phyloP scores from a whole-genome alignment of 2,888 invertebrate species.

The Nomada fabriciana region DNA sequence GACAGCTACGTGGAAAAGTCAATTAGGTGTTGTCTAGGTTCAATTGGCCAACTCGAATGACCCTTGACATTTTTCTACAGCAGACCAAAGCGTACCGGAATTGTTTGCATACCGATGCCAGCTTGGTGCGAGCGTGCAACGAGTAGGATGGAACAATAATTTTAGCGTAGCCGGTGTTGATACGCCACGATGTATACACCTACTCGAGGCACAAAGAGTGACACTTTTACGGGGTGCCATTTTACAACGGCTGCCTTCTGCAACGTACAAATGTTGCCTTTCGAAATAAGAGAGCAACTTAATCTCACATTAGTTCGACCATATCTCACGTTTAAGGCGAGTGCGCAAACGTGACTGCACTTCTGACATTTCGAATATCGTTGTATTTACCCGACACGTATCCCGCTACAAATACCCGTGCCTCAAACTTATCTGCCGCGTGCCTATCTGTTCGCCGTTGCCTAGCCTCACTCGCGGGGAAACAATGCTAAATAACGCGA shows the following conservation, averaged over 20 bases:
- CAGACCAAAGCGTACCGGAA: neutral
- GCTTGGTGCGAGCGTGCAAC: too few species aligned
- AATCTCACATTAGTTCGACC: conserved; percentile 61
- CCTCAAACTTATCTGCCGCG: conserved; percentile 57
- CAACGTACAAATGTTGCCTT: conserved; percentile 56
- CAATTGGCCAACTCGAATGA: conserved; percentile 21
- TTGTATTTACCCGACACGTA: conserved; percentile 57
- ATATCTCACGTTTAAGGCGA: conserved; percentile 65
- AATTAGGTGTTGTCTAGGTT: conserved; percentile 24
- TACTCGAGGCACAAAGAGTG: neutral
- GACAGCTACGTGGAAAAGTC: conserved; percentile 53
- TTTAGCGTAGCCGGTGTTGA: neutral
- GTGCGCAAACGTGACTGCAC: conserved; percentile 65
- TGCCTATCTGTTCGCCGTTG: conserved; percentile 50
- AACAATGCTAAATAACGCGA: conserved; percentile 61
- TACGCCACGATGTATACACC: neutral
- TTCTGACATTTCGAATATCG: conserved; percentile 68
- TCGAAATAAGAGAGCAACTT: conserved; percentile 65
- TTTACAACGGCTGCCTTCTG: conserved; percentile 38
- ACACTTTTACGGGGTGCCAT: conserved; percentile 27
- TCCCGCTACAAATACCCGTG: conserved; percentile 56
- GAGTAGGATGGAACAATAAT: neutral
- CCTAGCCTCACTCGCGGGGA: conserved; percentile 21
- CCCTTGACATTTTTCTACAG: neutral
- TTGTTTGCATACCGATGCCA: neutral